Percentiles rank a stretch among this genome's conserved stretches.
phyloP scores from a whole-genome alignment of 2,888 invertebrate species.

The Fragum fragum region DNA sequence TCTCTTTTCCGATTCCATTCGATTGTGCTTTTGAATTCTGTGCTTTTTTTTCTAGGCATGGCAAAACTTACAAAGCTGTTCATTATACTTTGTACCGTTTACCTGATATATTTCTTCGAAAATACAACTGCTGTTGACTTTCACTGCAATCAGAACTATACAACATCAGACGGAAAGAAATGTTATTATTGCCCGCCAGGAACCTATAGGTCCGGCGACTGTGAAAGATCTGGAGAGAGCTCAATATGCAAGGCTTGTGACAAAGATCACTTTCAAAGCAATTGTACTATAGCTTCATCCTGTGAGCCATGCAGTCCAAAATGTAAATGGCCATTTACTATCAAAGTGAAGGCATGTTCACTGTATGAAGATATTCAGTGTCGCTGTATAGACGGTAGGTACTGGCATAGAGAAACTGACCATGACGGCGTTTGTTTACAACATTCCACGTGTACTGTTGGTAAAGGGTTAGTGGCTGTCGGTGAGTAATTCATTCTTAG shows the following conservation, averaged over 20 bases:
- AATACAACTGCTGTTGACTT: neutral
- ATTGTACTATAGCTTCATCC: neutral
- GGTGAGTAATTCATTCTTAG: neutral
- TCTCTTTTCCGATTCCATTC: no score
- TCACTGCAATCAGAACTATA: neutral
- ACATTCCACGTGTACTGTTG: neutral
- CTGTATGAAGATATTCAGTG: neutral
- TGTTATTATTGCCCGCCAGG: neutral
- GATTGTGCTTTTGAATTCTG: no score
- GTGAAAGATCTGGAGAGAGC: neutral
- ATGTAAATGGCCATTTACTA: neutral
- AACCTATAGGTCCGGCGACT: neutral
- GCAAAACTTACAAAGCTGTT: neutral
- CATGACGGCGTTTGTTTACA: neutral
- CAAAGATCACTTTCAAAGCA: neutral
- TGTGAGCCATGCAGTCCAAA: neutral
- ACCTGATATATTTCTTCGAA: no score
- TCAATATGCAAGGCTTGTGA: neutral
- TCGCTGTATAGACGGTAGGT: neutral
- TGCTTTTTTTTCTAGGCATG: neutral
- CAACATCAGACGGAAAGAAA: neutral
- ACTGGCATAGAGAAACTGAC: neutral
- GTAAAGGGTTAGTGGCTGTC: neutral
- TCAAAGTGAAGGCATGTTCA: neutral
- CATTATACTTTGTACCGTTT: no score